phyloP scores from a whole-genome alignment of 1,140 invertebrate genomes.

The Eupeodes corollae region DNA sequence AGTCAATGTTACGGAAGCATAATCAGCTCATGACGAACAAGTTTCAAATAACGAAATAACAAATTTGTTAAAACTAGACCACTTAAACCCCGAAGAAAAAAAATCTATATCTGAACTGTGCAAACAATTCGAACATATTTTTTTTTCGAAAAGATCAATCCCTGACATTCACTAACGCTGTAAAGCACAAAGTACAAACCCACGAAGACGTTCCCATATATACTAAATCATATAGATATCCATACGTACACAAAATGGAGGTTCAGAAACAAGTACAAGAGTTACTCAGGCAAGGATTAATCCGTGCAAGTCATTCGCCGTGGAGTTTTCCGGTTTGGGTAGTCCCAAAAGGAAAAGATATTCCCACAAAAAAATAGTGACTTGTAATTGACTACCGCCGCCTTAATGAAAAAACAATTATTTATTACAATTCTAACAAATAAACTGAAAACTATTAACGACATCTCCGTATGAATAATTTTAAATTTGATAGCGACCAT shows the following conservation, averaged over 20 bases:
- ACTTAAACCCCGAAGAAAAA: neutral
- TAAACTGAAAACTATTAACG: too few relatives aligned
- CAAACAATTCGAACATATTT: slow-evolving; percentile 12
- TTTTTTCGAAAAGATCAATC: slow-evolving; percentile 12
- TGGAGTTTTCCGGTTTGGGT: slow-evolving; percentile 9
- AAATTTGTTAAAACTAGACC: slow-evolving; percentile 11
- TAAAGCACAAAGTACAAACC: slow-evolving; percentile 20
- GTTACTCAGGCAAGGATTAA: slow-evolving; percentile 4
- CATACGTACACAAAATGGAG: slow-evolving; percentile 17
- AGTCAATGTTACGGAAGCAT: too few relatives aligned
- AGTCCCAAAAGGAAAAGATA: slow-evolving; percentile 11
- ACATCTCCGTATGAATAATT: too few relatives aligned
- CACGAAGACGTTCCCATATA: slow-evolving; percentile 7
- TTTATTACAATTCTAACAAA: too few relatives aligned
- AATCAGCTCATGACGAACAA: slow-evolving; percentile 40
- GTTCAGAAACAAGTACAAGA: slow-evolving; percentile 12
- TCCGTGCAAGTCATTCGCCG: slow-evolving; percentile 3
- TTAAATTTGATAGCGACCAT: too few relatives aligned
- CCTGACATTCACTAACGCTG: slow-evolving; percentile 10
- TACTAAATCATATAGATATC: slow-evolving; percentile 18
- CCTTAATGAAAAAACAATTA: slow-evolving; percentile 32
- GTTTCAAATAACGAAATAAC: slow-evolving; percentile 36
- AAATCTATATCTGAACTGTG: neutral
- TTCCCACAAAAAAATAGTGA: slow-evolving; percentile 16
- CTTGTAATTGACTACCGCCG: slow-evolving; percentile 34